phyloP scores from a whole-genome alignment of 2,113 vertebrate genomes.

The Aplodontia rufa region DNA sequence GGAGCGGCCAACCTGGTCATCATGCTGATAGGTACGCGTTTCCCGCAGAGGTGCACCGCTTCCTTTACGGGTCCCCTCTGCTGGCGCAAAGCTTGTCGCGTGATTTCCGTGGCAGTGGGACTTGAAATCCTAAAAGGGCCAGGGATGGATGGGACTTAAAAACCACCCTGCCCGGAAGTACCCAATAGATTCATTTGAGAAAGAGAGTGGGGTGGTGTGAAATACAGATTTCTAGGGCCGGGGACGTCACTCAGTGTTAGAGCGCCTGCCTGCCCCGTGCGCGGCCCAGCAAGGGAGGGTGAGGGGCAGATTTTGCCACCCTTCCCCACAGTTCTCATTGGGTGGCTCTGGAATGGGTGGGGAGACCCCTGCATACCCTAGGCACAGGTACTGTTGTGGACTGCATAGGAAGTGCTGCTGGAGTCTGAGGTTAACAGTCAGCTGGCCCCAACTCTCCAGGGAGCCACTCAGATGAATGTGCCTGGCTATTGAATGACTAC shows the following conservation, averaged over 20 bases:
- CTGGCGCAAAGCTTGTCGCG: background rate
- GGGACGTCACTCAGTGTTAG: no score
- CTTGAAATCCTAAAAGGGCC: background rate
- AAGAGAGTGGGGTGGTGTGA: background rate
- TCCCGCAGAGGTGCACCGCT: background rate
- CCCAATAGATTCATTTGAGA: background rate
- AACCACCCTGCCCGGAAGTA: background rate
- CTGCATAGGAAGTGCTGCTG: background rate
- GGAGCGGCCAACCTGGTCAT: conserved; percentile 92
- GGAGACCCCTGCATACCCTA: background rate
- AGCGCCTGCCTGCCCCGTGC: no score
- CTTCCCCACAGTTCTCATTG: background rate
- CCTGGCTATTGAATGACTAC: background rate
- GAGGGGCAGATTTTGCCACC: no score
- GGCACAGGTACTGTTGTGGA: background rate
- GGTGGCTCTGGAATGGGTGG: background rate
- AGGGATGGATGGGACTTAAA: background rate
- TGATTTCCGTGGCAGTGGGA: background rate
- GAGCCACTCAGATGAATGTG: background rate
- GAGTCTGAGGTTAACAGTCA: background rate
- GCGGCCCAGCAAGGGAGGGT: no score
- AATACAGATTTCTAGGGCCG: background rate
- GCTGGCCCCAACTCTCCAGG: background rate
- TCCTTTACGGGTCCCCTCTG: background rate
- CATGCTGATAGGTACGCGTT: conserved; percentile 92